Evolutionary conservation across 2,797 vertebrate genomes (phyloP), one percentile per base, ranked within the genome.

Genomic region (Etheostoma nigrum): DNA sequence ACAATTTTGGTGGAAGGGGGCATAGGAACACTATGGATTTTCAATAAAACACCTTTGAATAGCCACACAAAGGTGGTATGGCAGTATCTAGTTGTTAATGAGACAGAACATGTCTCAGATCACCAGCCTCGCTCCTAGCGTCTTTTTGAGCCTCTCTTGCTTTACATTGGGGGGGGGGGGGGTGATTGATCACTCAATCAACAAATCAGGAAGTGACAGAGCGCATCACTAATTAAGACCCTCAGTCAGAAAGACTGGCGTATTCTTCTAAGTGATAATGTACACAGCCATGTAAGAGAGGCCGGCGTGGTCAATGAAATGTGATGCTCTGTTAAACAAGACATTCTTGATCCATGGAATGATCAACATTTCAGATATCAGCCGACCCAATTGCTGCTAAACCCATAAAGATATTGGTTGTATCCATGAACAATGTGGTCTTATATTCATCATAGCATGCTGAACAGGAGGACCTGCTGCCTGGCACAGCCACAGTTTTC

Each of bases 201-300:
- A 1, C 63, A 45, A 72, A 86, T 93, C 88, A 69, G 91, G 90
- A 68, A 75, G 82, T 61, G 72, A 70, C 83, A 76, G 45, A 60
- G 65, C 2, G 6, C 57, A 67, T 86, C 77, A 63, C 78, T 89
- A 86, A 87, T 84, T 84, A 72, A 48, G 15, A 72, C 73, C 66
- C 36, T 9, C 21, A 82, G 79, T 86, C 67, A 72, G 65, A 83
- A 58, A 58, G 72, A 63, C 23, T 3, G 23, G 19, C 15, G 0
- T 54, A 16, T 63, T 72, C 72, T 52, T 74, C 67, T 74, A 59
- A 49, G 60, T 58, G 75, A 86, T 60, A 61, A 72, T 13, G 1
- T 33, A 25, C 42, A 58, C 51, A 47, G 59, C 19, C 65, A 79
- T 23, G 21, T 23, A 23, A 23, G 21, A 23, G 16, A 68, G 53